Evolutionary conservation across 2,113 vertebrate species (phyloP).

Genomic region (Eretmochelys imbricata): DNA sequence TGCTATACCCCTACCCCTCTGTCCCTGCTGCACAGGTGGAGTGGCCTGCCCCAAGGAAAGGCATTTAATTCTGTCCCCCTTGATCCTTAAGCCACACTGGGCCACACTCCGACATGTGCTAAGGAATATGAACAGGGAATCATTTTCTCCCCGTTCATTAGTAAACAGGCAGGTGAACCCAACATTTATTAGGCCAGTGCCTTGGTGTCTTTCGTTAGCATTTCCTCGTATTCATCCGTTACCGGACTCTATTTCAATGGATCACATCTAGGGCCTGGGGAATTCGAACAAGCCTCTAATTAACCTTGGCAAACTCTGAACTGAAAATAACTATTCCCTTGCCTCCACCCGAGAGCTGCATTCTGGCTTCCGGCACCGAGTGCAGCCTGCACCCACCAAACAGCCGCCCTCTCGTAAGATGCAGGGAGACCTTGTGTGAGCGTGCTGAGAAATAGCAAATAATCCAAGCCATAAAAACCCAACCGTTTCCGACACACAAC

Average conservation of each 20-base stretch:
- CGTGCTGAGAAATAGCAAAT: background rate
- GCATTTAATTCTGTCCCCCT: background rate
- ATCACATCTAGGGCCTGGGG: background rate
- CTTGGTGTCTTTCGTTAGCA: background rate
- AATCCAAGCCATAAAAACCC: accelerated
- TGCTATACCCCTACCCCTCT: background rate
- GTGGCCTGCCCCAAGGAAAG: too few relatives aligned
- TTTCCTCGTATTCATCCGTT: background rate
- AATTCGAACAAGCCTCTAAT: background rate
- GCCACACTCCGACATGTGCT: background rate
- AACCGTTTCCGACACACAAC: background rate
- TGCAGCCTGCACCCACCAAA: background rate
- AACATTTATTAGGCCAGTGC: background rate
- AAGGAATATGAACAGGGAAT: background rate
- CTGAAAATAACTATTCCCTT: background rate
- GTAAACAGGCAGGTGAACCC: background rate
- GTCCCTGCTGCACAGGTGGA: background rate
- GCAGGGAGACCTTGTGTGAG: background rate
- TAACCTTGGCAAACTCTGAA: background rate
- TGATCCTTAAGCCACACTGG: background rate
- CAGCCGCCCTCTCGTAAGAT: too few relatives aligned
- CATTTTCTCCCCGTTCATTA: background rate
- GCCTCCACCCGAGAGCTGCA: background rate
- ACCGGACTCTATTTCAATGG: background rate
- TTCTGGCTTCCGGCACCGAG: background rate